These are phyloP conservation scores for Lordiphosa stackelbergi DNA, from an alignment of 1,140 invertebrate species.

Conservation along the genomic window DNA sequence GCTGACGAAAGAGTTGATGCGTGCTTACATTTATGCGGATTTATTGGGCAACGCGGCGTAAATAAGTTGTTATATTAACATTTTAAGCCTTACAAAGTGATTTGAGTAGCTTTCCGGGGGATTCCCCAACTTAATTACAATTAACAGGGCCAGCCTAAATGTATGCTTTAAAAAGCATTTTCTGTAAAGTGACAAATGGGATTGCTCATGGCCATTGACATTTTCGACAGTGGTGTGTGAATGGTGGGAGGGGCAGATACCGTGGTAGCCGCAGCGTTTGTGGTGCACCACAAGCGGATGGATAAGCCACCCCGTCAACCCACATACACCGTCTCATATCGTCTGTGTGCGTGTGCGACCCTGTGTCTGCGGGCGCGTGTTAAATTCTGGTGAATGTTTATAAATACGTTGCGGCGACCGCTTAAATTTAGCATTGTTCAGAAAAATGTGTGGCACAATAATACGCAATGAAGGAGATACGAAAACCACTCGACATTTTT, in stretches of 20 bases:
- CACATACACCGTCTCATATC: not conserved
- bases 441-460: constrained; percentile 18
- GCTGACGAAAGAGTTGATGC: not conserved
- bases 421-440: constrained; percentile 50
- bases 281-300: constrained; percentile 59
- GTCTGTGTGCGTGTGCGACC: not conserved
- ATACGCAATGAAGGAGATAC: constrained; percentile 18
- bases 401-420: constrained; percentile 58
- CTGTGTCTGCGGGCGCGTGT: constrained; percentile 12
- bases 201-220: constrained; percentile 31
- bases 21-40: constrained; percentile 11
- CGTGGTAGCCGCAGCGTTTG: constrained; percentile 59
- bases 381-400: constrained; percentile 61
- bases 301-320: constrained; percentile 26
- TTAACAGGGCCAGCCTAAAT: constrained; percentile 13
- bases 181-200: constrained; percentile 36
- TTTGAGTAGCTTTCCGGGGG: constrained; percentile 5
- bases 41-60: constrained; percentile 16
- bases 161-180: constrained; percentile 18
- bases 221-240: constrained; percentile 26
- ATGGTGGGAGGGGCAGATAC: not conserved
- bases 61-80: constrained; percentile 18
- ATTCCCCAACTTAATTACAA: constrained; percentile 23
- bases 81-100: constrained; percentile 21
- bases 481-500: constrained; percentile 47